phyloP scores from a whole-genome alignment of 2,113 vertebrate genomes.

The Pseudonaja textilis region DNA sequence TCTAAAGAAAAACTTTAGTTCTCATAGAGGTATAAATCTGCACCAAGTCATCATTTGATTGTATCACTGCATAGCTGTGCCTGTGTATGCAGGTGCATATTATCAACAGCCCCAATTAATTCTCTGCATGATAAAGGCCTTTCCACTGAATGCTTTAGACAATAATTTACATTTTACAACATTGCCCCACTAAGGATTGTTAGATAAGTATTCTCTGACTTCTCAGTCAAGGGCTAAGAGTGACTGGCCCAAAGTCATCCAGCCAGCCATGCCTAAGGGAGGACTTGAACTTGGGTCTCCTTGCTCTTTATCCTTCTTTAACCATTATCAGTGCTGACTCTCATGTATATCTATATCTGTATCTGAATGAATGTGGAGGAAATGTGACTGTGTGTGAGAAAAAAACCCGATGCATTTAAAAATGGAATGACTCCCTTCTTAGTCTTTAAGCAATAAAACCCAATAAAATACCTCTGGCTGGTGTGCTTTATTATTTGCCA shows the following conservation, averaged over 20 bases:
- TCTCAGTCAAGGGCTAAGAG: neutral
- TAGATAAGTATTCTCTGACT: neutral
- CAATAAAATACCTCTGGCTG: neutral
- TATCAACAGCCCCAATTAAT: neutral
- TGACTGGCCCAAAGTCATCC: neutral
- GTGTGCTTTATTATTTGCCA: neutral
- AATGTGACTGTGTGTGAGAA: neutral
- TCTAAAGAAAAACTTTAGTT: neutral
- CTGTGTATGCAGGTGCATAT: neutral
- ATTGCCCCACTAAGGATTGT: neutral
- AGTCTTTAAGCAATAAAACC: neutral
- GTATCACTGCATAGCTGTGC: neutral
- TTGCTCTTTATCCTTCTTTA: neutral
- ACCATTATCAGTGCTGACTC: neutral
- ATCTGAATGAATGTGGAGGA: neutral
- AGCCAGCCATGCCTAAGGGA: neutral
- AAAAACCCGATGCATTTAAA: neutral
- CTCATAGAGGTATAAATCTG: neutral
- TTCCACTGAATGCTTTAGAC: neutral
- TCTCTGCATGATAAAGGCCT: neutral
- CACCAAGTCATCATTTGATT: neutral
- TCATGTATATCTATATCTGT: neutral
- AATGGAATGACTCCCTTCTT: neutral
- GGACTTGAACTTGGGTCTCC: neutral
- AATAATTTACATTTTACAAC: neutral